Base-by-base conservation (phyloP, 2,888 invertebrate species). In the Zaprionus bogoriensis region DNA sequence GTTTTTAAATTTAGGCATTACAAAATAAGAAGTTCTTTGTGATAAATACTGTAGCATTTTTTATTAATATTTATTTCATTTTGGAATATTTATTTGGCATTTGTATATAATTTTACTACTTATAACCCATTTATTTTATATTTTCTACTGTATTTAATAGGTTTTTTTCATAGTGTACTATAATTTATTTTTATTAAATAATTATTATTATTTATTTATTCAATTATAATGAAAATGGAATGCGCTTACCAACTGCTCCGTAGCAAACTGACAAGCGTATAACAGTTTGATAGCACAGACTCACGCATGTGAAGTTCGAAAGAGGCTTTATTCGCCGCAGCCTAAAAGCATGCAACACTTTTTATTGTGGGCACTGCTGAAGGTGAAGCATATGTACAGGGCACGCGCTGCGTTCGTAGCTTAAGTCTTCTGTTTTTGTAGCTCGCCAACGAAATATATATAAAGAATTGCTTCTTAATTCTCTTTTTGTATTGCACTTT, bases 381-480 rank as follows among this genome's bases (percentile, higher is more conserved):
- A 55, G 42, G 0, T 4, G 9, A 27, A 20, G 80, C 67, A 73
- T 68, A 80, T 1, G 17, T 12, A 1, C 2, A 4, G 42, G 81
- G 50, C 9, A 19, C 30, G 12, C 14, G 5, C 3, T 4, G 5
- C 51, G 88, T 77, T 77, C 61, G 71, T 77, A 58, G 67, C 78
- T 57, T 84, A 76, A 89, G 77, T 89, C 88, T 75, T 88, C 87
- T 52, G 77, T 80, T 73, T 75, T 5, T 5, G 0, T 5, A 5
- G 17, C 22, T 20, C n/a, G 7, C 22, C 2, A 23, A 17, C n/a
- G 12, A 32, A 25, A 23, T 25, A 12, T 6, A 2, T 12, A n/a
- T 4, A 32, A 32, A 9, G 12, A 10, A 2, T 2, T 10, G 12
- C n/a, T 44, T 9, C 14, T 22, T 12, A 4, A 22, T 20, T 41